Evolutionary conservation across 2,113 vertebrate genomes (phyloP).

Genomic region (Pandion haliaetus): DNA sequence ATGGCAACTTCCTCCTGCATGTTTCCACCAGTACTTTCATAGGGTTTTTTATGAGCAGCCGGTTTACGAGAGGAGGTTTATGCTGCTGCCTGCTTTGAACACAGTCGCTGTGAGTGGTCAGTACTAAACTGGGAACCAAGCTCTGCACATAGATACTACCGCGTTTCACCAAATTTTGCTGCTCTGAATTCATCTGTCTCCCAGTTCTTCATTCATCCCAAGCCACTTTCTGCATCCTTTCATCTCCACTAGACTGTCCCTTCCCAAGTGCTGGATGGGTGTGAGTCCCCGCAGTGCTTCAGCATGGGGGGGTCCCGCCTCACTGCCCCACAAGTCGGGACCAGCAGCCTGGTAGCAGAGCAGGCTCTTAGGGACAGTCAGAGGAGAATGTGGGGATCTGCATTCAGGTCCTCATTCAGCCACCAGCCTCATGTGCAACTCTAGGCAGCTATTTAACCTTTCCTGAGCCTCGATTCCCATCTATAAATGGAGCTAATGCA

Average conservation of each 20-base stretch:
- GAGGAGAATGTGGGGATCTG: neutral
- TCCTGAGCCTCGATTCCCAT: neutral
- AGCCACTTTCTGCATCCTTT: neutral
- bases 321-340: fast-evolving
- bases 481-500: neutral
- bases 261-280: fast-evolving
- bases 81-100: neutral
- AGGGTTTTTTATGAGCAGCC: neutral
- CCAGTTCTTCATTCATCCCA: neutral
- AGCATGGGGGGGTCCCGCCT: neutral
- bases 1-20: neutral
- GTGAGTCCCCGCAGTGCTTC: fast-evolving
- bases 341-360: neutral
- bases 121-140: neutral
- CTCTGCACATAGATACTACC: neutral
- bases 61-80: neutral
- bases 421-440: fast-evolving
- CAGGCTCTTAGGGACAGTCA: neutral
- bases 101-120: neutral
- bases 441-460: neutral
- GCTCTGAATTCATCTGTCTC: neutral
- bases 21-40: neutral
- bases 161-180: fast-evolving
- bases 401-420: neutral
- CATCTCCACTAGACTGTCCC: no score